Percentiles rank a stretch among this genome's conserved stretches.
Evolutionary conservation across 2,888 invertebrate species (phyloP).

Genomic region (Temnothorax unifasciatus): DNA sequence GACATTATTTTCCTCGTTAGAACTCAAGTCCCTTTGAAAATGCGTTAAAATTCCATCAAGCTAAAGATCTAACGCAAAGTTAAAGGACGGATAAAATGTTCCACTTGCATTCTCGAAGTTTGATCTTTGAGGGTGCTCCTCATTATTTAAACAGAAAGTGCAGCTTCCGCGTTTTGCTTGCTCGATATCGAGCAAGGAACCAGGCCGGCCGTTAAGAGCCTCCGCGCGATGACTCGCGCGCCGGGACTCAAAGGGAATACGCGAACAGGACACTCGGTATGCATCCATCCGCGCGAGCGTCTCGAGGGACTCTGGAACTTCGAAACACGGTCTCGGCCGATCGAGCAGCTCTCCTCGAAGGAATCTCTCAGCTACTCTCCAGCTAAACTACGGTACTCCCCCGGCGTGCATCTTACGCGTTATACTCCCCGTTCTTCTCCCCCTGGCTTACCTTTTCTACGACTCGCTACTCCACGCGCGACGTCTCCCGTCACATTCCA

Average conservation of each 20-base stretch:
- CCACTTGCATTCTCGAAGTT: conserved; percentile 7
- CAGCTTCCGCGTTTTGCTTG: conserved; percentile 1
- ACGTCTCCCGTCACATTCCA: conserved; percentile 74
- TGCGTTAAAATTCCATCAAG: background rate
- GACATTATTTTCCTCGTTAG: background rate
- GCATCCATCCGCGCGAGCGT: background rate
- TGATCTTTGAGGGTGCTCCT: background rate
- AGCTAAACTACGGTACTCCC: background rate
- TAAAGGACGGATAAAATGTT: background rate
- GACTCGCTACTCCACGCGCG: conserved; percentile 66
- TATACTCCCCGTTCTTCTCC: background rate
- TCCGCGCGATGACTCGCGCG: background rate
- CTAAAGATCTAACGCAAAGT: background rate
- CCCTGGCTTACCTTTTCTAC: conserved; percentile 68
- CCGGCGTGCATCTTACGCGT: background rate
- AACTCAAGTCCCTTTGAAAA: background rate
- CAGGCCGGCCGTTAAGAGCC: background rate
- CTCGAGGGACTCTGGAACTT: conserved; percentile 25
- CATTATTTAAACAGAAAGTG: conserved; percentile 19
- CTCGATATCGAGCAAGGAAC: background rate
- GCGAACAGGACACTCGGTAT: conserved; percentile 38
- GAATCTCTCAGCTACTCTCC: background rate
- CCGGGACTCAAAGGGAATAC: conserved; percentile 27
- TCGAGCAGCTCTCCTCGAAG: conserved; percentile 6
- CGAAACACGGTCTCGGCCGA: conserved; percentile 2